Evolutionary conservation across 2,113 vertebrate genomes (phyloP), one percentile per base, ranked within the genome.

Genomic region (Dipodomys merriami): DNA sequence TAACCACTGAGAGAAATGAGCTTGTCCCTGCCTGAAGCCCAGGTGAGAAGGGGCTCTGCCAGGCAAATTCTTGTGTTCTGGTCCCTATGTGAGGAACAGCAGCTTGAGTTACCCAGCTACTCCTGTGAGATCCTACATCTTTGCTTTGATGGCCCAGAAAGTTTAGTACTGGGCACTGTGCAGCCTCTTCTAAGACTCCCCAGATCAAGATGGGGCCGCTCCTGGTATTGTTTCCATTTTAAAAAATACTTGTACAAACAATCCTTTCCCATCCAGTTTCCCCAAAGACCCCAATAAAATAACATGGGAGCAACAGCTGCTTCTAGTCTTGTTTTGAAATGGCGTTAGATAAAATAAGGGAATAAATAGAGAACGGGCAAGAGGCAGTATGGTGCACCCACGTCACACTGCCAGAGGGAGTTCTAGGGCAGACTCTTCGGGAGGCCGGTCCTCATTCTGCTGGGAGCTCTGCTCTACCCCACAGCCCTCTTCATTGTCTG

Each of bases 281-380:
- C 94, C 29, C 84, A 83, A 23, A 95, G 91, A 94, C 88, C 86
- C 94, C 94, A 95, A 53, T 81, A 93, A 97, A 97, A 97, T 83
- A 92, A 92, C 92, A 60, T 46, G 95, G 93, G 97, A 93, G 96
- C 96, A 97, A 96, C 96, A 95, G 95, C 82, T 91, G 92, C 95
- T 96, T 97, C 95, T 96, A 94, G 97, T 96, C 94, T 87, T 88
- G 90, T 90, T 96, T 67, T 91, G 96, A 96, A 97, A 96, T 96
- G 91, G 90, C n/a, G 1, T 96, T 91, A 94, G 96, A 88, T 96
- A 97, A 96, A 97, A 95, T 95, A 96, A 92, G 96, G 96, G 96
- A 98, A 98, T 98, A 98, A 98, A 98, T 98, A 98, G 95, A 96
- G 93, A 91, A 57, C 11, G 85, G 88, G 73, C 4, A 29, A 2